Evolutionary conservation across 2,797 vertebrate genomes (phyloP), one percentile per base, ranked within the genome.

Genomic region (Acipenser ruthenus): DNA sequence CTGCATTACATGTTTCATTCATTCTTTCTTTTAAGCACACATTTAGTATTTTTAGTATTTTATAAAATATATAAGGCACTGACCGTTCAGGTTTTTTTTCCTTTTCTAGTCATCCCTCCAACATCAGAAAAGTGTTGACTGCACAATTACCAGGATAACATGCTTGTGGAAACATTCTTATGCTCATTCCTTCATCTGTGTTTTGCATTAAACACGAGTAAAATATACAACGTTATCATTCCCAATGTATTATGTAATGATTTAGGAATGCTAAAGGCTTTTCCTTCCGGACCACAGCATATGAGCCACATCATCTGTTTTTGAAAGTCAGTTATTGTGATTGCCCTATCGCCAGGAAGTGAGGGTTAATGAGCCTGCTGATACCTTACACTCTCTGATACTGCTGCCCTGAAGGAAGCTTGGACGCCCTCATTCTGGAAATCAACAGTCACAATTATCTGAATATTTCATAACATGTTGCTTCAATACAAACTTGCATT

Each of bases 161-260:
- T 37, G 12, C 51, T 53, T 53, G 8, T 53, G 12, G 51, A 53
- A 9, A 53, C 12, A 9, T 53, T 53, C 23, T 53, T 53, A 9
- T 8, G 84, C 87, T 86, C 85, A 81, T 87, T 83, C 76, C 12
- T 66, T 11, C 58, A 50, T 66, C 10, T 59, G 56, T 50, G 58
- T 59, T 60, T 66, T 59, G 56, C 80, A 81, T 86, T 83, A 80
- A 78, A 53, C 12, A 53, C 7, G 1, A 53, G 13, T 60, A 71
- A 80, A 76, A 73, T 75, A 84, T 76, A 91, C 86, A 91, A 90
- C 90, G 88, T 89, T 91, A 91, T 91, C 89, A 62, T 67, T 85
- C 74, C 69, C 80, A 79, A 72, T 83, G 82, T 84, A 83, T 88
- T 88, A 89, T 86, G 87, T 90, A 89, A 90, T 80, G 83, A 88